Conservation (phyloP, 2,113 vertebrate species). For the Xiphophorus maculatus region DNA sequence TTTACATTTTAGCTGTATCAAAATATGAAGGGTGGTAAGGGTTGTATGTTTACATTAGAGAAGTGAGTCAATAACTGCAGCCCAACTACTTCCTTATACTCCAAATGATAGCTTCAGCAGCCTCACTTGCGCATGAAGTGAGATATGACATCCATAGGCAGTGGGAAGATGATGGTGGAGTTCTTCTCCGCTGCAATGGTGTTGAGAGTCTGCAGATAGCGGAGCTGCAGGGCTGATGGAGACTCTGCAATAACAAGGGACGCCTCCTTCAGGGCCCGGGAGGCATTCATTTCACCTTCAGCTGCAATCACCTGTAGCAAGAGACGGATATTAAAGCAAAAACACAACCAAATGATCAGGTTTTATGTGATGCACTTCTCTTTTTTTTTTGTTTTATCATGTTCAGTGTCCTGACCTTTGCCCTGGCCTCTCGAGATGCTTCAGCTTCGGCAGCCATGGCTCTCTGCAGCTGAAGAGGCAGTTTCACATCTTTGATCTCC, state of each 20-base stretch:
- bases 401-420: conserved; percentile 79
- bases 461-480: conserved; percentile 87
- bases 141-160: conserved; percentile 85
- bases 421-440: conserved; percentile 84
- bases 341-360: neutral
- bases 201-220: conserved; percentile 86
- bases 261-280: conserved; percentile 87
- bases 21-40: neutral
- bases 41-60: neutral
- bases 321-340: neutral
- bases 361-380: neutral
- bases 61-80: neutral
- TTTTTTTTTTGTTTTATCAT: neutral
- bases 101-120: neutral
- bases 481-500: conserved; percentile 90
- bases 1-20: neutral
- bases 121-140: conserved; percentile 76
- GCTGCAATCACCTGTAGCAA: conserved; percentile 79
- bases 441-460: conserved; percentile 90
- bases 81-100: neutral
- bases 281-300: conserved; percentile 87
- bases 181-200: conserved; percentile 90
- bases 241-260: conserved; percentile 85
- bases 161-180: conserved; percentile 91
- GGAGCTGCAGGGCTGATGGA: conserved; percentile 84